phyloP scores from a whole-genome alignment of 1,140 invertebrate genomes.

The Rhagoletis zephyria region DNA sequence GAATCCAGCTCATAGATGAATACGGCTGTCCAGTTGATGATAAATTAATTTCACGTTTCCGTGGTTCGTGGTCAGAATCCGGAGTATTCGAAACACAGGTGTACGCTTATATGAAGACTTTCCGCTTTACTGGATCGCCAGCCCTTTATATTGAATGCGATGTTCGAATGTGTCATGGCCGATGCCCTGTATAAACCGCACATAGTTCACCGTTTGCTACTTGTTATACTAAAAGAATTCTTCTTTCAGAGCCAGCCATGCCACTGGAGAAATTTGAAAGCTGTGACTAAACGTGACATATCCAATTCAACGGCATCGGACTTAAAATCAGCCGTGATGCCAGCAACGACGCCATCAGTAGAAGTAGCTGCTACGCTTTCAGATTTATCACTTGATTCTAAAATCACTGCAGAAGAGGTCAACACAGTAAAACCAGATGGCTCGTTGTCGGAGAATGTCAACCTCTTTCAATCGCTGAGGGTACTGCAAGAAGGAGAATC shows the following conservation, averaged over 20 bases:
- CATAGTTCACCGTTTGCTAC: conserved; percentile 34
- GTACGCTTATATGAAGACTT: conserved; percentile 95
- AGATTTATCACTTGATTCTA: conserved; percentile 59
- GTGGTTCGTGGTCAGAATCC: conserved; percentile 91
- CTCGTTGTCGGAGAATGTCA: conserved; percentile 86
- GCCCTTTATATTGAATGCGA: conserved; percentile 95
- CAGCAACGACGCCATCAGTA: conserved; percentile 57
- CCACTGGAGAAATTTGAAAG: conserved; percentile 91
- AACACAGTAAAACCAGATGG: conserved; percentile 61
- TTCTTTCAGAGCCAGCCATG: conserved; percentile 87
- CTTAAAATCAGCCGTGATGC: conserved; percentile 13
- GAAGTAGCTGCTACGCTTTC: conserved; percentile 58
- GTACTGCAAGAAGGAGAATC: conserved; percentile 89
- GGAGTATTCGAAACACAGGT: conserved; percentile 94
- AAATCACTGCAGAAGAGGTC: conserved; percentile 20
- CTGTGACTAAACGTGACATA: conserved; percentile 79
- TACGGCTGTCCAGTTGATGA: conserved; percentile 95
- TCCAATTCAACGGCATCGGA: conserved; percentile 69
- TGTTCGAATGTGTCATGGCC: conserved; percentile 93
- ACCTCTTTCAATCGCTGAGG: conserved; percentile 88
- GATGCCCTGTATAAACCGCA: conserved; percentile 84
- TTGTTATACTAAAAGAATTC: conserved; percentile 47
- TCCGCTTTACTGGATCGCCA: conserved; percentile 92
- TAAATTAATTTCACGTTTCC: conserved; percentile 91
- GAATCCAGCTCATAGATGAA: conserved; percentile 92